Base-by-base conservation (phyloP, 2,888 invertebrate genomes). In the Physocephala rufipes region DNA sequence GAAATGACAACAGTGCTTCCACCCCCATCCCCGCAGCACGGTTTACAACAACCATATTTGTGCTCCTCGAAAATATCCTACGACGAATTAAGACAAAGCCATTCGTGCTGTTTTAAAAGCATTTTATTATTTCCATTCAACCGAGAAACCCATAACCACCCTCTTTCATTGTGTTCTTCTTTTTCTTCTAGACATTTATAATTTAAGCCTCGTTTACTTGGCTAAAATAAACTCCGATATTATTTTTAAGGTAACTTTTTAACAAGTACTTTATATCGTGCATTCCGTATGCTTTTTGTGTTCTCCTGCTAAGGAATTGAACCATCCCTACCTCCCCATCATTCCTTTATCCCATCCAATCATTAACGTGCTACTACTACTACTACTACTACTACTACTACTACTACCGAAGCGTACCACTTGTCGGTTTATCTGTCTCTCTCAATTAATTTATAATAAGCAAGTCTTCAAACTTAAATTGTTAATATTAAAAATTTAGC, bases 391-490 rank as follows among this genome's bases (percentile, higher is more conserved):
- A n/a, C n/a, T n/a, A n/a, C n/a, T n/a, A n/a, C n/a, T n/a, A n/a
- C n/a, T n/a, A n/a, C n/a, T n/a, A n/a, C n/a, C n/a, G n/a, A n/a
- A n/a, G n/a, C n/a, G n/a, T n/a, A n/a, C 15, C 19, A 19, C 51
- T 12, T 21, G 26, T 30, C 13, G n/a, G 16, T 58, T 21, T 36
- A 19, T 24, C 30, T 71, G 43, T 61, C 16, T 61, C 49, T 49
- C 43, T 49, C 71, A 72, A 71, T 70, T 71, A 74, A 65, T 67
- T 67, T 43, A 71, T 61, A 53, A 71, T 71, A 65, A 74, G 72
- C 75, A 74, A 74, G 74, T 74, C 70, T 67, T 72, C 71, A 68
- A 68, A 70, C 75, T 72, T 75, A 72, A 67, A 73, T 74, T 72
- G 67, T 72, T 72, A 68, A 61, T 71, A 71, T 70, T 71, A 74